These are phyloP conservation scores for Bujurquina vittata DNA, from an alignment of 2,113 vertebrate genomes.

Conservation along the genomic window DNA sequence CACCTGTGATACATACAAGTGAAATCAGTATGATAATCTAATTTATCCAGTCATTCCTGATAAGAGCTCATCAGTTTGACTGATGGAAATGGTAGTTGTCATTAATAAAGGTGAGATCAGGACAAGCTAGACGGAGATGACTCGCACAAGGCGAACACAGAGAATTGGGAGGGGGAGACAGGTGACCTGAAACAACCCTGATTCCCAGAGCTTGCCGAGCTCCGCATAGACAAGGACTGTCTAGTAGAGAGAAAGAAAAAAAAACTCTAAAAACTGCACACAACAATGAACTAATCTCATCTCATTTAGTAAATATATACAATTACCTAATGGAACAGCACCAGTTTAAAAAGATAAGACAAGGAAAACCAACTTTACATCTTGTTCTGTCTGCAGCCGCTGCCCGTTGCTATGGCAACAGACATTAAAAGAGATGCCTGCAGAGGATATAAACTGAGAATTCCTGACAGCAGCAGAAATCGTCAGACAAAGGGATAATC, in stretches of 20 bases:
- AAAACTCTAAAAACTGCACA: slow-evolving; percentile 31
- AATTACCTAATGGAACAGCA: slow-evolving; percentile 62
- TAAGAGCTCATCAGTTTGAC: slow-evolving; percentile 33
- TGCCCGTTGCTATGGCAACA: slow-evolving; percentile 79
- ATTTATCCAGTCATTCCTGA: slow-evolving; percentile 37
- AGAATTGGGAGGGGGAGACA: slow-evolving; percentile 48
- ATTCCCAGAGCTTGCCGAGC: slow-evolving; percentile 49
- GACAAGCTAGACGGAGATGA: slow-evolving; percentile 30
- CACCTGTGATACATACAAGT: slow-evolving; percentile 55
- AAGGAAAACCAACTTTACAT: slow-evolving; percentile 66
- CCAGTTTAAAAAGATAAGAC: slow-evolving; percentile 54
- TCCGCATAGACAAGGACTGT: slow-evolving; percentile 47
- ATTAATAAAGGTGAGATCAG: slow-evolving; percentile 48
- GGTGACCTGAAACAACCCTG: slow-evolving; percentile 76
- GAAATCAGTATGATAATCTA: slow-evolving; percentile 33
- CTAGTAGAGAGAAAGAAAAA: slow-evolving; percentile 16
- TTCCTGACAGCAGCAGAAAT: slow-evolving; percentile 62
- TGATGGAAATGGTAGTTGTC: slow-evolving; percentile 38
- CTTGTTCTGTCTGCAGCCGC: slow-evolving; percentile 58
- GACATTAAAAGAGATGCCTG: slow-evolving; percentile 74
- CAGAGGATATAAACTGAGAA: slow-evolving; percentile 57
- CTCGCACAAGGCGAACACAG: background rate
- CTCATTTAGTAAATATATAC: slow-evolving; percentile 17
- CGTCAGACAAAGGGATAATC: slow-evolving; percentile 63
- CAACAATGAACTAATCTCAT: background rate